Conservation (phyloP, 2,113 vertebrate genomes). For the Rhinogobius similis region DNA sequence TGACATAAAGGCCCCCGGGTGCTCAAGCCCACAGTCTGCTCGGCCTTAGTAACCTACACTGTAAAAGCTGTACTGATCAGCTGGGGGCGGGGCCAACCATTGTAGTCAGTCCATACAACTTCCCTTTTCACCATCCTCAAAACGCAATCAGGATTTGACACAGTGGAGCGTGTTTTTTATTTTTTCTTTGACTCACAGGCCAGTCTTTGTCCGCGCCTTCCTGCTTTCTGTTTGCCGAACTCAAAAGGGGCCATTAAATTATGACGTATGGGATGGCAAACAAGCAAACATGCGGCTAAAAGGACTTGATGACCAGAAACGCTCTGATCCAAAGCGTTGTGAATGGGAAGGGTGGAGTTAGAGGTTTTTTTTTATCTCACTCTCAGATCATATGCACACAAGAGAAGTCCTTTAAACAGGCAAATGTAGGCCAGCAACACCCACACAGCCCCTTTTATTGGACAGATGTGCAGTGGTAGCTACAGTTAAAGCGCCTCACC, state of each 20-base stretch:
- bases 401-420: conserved; percentile 7
- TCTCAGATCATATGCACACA: conserved; percentile 22
- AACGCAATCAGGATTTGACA: conserved; percentile 26
- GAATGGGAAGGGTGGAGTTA: conserved; percentile 50
- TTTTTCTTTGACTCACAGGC: conserved; percentile 15
- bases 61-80: conserved; percentile 36
- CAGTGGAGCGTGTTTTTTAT: conserved; percentile 24
- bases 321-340: conserved; percentile 30
- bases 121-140: conserved; percentile 8
- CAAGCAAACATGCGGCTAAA: conserved; percentile 19
- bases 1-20: conserved; percentile 65
- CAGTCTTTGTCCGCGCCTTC: conserved; percentile 52
- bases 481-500: conserved; percentile 26
- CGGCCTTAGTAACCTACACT: conserved; percentile 44
- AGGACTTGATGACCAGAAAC: conserved; percentile 13
- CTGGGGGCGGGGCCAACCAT: conserved; percentile 11
- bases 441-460: conserved; percentile 15
- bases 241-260: conserved; percentile 55
- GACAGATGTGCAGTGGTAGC: conserved; percentile 31
- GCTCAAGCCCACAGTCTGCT: conserved; percentile 47
- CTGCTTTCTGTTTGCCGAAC: conserved; percentile 40
- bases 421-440: conserved; percentile 33
- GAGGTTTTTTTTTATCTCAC: conserved; percentile 45
- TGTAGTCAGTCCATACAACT: background rate
- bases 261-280: conserved; percentile 54